These are phyloP conservation scores for Delichon dasypus DNA, from an alignment of 2,797 vertebrate genomes.

Conservation along the genomic window DNA sequence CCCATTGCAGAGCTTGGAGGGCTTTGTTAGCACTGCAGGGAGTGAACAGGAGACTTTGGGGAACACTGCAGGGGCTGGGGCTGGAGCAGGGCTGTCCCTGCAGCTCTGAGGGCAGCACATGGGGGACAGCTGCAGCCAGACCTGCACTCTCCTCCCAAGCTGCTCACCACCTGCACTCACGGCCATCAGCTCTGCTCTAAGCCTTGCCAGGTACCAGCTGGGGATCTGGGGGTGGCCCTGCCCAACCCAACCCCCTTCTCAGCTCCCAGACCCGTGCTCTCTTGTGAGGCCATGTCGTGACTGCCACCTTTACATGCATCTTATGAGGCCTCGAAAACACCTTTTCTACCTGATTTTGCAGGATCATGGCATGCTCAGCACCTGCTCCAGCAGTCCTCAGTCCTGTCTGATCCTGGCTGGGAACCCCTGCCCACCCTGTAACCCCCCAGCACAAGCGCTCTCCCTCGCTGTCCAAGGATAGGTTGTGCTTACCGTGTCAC, in stretches of 20 bases:
- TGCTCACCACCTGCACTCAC: fast-evolving
- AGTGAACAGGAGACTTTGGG: fast-evolving
- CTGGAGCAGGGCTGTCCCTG: background rate
- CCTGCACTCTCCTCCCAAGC: background rate
- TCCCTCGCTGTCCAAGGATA: fast-evolving
- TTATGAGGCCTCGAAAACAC: fast-evolving
- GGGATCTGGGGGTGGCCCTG: background rate
- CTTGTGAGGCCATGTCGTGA: fast-evolving
- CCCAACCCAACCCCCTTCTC: background rate
- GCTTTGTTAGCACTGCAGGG: background rate
- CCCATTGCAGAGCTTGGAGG: background rate
- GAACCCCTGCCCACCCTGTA: background rate
- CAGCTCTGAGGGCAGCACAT: background rate
- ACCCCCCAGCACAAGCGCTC: background rate
- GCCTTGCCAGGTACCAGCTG: background rate
- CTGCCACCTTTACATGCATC: fast-evolving
- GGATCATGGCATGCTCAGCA: fast-evolving
- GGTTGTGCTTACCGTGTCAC: slow-evolving; percentile 56
- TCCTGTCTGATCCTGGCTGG: background rate
- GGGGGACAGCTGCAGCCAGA: background rate
- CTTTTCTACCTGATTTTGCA: background rate
- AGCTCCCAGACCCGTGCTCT: background rate
- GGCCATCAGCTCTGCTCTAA: fast-evolving
- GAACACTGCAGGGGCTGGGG: background rate
- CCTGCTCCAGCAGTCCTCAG: background rate